A percentile compares a stretch with the other conserved stretches of the same genome.
Conservation (phyloP, 2,797 vertebrate species). For the Lycodopsis pacificus region DNA sequence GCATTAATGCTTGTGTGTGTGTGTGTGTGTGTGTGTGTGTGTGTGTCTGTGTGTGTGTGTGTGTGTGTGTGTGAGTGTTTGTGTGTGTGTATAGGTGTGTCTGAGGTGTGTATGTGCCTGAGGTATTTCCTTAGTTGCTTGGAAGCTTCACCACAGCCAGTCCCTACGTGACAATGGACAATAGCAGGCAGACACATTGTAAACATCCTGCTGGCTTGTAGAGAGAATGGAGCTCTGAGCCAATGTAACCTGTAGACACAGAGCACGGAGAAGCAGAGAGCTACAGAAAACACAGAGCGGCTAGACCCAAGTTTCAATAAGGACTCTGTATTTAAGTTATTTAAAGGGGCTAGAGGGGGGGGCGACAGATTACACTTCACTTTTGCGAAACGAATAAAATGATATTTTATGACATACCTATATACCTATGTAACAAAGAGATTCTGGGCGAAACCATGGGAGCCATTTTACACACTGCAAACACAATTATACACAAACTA, state of each 20-base stretch:
- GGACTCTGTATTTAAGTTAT: too few relatives aligned
- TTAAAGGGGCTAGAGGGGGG: too few relatives aligned
- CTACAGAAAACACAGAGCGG: neutral
- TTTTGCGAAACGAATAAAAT: too few relatives aligned
- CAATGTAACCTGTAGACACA: slow-evolving; percentile 23
- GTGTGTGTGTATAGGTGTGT: slow-evolving; percentile 1
- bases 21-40: neutral
- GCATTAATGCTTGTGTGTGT: neutral
- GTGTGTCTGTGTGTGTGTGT: slow-evolving; percentile 1
- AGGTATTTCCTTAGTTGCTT: slow-evolving; percentile 51
- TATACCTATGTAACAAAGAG: too few relatives aligned
- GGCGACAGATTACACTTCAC: too few relatives aligned
- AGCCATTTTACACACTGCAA: too few relatives aligned
- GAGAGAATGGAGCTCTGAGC: slow-evolving; percentile 26
- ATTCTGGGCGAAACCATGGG: too few relatives aligned
- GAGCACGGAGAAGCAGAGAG: neutral
- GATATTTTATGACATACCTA: too few relatives aligned
- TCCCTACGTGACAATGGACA: slow-evolving; percentile 61
- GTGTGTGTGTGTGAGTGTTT: slow-evolving; percentile 1
- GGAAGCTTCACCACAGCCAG: slow-evolving; percentile 29
- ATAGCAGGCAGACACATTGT: slow-evolving; percentile 50
- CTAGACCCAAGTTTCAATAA: neutral
- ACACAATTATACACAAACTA: too few relatives aligned
- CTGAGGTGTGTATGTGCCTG: neutral
- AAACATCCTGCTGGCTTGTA: slow-evolving; percentile 66